These are phyloP conservation scores for Rhopalosiphum maidis DNA, from an alignment of 1,140 invertebrate species.

Conservation along the genomic window DNA sequence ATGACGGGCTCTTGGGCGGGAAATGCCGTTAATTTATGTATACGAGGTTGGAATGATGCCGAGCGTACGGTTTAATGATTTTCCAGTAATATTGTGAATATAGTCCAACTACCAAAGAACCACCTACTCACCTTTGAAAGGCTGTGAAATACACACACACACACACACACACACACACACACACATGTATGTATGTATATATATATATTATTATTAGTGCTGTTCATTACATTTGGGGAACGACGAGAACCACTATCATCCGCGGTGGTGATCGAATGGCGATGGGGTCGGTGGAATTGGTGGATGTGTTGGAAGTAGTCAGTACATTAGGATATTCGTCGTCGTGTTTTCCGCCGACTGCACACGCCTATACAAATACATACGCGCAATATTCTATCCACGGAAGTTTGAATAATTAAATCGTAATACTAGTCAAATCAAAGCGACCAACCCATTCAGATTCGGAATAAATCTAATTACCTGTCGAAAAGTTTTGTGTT, in stretches of 20 bases:
- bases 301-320: not conserved
- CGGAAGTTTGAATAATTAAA: not conserved
- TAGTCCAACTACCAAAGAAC: not conserved
- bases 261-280: not conserved
- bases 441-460: not conserved
- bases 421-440: not conserved
- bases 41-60: constrained; percentile 30
- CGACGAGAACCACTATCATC: not conserved
- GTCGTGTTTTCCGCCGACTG: not conserved
- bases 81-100: not conserved
- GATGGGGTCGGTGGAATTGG: not conserved
- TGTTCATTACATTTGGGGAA: not conserved
- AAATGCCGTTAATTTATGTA: constrained; percentile 15
- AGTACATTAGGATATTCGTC: not conserved
- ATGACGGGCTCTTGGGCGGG: not conserved
- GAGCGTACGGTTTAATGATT: constrained; percentile 25
- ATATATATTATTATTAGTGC: constrained; percentile 9
- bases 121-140: not conserved
- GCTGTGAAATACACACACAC: not conserved
- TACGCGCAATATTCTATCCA: not conserved
- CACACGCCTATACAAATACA: too few relatives aligned
- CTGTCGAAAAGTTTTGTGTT: not conserved
- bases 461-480: not conserved
- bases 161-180: too few relatives aligned
- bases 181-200: not conserved